Evolutionary conservation across 2,113 vertebrate genomes (phyloP), one percentile per base, ranked within the genome.

Genomic region (Urocitellus parryii): DNA sequence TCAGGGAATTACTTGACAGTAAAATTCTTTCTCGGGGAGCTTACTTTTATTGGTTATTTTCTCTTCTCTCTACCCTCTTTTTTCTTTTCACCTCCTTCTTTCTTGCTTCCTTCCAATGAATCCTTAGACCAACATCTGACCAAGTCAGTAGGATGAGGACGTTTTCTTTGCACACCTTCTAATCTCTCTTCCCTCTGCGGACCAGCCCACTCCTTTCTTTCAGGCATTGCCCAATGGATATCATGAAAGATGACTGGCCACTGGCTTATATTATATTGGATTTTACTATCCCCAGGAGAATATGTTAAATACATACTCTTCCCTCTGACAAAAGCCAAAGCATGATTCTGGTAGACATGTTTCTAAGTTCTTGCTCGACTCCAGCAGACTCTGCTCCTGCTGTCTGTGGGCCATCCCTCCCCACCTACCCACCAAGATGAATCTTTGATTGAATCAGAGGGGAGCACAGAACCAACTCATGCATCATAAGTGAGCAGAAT

Each of bases 261-360:
- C 61, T 83, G 48, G 74, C 13, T 70, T 91, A 8, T 81, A 88
- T 51, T 67, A 68, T 39, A 76, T 12, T 70, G n/a, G n/a, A 79
- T 91, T 96, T 92, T 95, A 70, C 91, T 56, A 86, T 93, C 95
- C n/a, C 68, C 81, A 78, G 72, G 18, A 95, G 25, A 74, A 32
- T 82, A 74, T 42, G 68, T 78, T 94, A 85, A 88, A 18, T 92
- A 39, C 8, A 56, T 70, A 68, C 29, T n/a, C 8, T 14, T 58
- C n/a, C 37, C 68, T 45, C 39, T 70, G 67, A 84, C 51, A 88
- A 61, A 61, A 94, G 94, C 18, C 53, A 97, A 51, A 90, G n/a
- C 53, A 1, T 92, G 45, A 73, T 72, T 51, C n/a, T 74, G 77
- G 85, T 5, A 91, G 72, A 13, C 7, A 45, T n/a, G 37, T 27